phyloP scores from a whole-genome alignment of 2,888 invertebrate species.

The Elysia crispata region DNA sequence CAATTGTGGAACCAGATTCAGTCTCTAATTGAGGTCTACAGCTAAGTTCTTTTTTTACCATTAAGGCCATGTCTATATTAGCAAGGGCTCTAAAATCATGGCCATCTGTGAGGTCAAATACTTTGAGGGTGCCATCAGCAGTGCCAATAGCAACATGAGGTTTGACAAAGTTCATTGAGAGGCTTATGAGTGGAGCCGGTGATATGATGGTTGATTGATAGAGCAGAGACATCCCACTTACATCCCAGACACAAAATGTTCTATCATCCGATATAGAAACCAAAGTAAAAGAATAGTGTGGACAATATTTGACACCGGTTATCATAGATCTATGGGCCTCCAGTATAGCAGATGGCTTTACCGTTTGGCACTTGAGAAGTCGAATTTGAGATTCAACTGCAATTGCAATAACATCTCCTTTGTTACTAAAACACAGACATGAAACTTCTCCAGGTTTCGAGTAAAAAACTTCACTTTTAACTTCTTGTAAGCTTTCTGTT shows the following conservation, averaged over 20 bases:
- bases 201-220: constrained; percentile 73
- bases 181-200: constrained; percentile 70
- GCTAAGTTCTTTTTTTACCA: constrained; percentile 20
- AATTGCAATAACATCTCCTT: constrained; percentile 68
- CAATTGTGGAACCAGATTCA: background rate
- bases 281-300: constrained; percentile 71
- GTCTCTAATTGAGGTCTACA: background rate
- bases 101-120: constrained; percentile 72
- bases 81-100: constrained; percentile 71
- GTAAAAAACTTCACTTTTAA: constrained; percentile 63
- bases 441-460: constrained; percentile 64
- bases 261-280: constrained; percentile 74
- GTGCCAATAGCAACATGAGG: constrained; percentile 71
- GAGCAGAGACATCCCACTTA: constrained; percentile 62
- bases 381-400: constrained; percentile 68
- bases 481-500: constrained; percentile 55
- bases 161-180: constrained; percentile 68
- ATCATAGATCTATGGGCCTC: constrained; percentile 70
- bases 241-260: constrained; percentile 75
- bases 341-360: constrained; percentile 60
- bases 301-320: constrained; percentile 72
- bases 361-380: constrained; percentile 60
- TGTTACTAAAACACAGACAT: constrained; percentile 64
- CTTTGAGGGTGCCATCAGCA: constrained; percentile 69
- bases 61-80: constrained; percentile 62